Base-by-base conservation (phyloP, 2,888 invertebrate species). In the Papilio elwesi region DNA sequence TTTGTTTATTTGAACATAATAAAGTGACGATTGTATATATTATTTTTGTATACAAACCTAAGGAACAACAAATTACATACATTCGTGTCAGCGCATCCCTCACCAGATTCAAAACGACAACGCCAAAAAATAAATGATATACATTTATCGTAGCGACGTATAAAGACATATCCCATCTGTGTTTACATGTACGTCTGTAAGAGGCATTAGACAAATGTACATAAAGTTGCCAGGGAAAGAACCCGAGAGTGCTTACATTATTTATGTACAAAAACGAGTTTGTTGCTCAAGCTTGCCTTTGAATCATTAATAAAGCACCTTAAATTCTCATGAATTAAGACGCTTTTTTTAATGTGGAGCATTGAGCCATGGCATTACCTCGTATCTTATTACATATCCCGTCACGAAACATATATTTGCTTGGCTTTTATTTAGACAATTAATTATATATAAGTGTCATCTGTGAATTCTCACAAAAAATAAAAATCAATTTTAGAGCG, bases 251-350 rank as follows among this genome's bases (percentile, higher is more conserved):
- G 59, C 59, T 59, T 43, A 43, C 59, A 43, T 59, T 59, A 59
- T 43, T 59, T 59, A 59, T 59, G 43, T 43, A 59, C 38, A 43
- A 43, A 59, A 59, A 59, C 59, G 43, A 59, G 59, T 59, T 57
- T 57, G 57, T 57, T 59, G 6, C 55, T 59, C 38, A n/a, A 38
- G 57, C 59, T 59, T 38, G 59, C 38, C 43, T 59, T 15, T 59
- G 59, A 59, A 59, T 59, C 59, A 59, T 59, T 15, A 59, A 59
- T 59, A n/a, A 59, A 59, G 9, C 59, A 59, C 15, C 9, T 59
- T 38, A 59, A 43, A 43, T 38, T 12, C 59, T n/a, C n/a, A 59
- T 43, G n/a, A 59, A 59, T 59, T 59, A 59, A 15, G 43, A 38
- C 8, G 7, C n/a, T 12, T 55, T 55, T 55, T 26, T 26, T 11